Evolutionary conservation across 2,113 vertebrate genomes (phyloP), one percentile per base, ranked within the genome.

Genomic region (Sebastes fasciatus): DNA sequence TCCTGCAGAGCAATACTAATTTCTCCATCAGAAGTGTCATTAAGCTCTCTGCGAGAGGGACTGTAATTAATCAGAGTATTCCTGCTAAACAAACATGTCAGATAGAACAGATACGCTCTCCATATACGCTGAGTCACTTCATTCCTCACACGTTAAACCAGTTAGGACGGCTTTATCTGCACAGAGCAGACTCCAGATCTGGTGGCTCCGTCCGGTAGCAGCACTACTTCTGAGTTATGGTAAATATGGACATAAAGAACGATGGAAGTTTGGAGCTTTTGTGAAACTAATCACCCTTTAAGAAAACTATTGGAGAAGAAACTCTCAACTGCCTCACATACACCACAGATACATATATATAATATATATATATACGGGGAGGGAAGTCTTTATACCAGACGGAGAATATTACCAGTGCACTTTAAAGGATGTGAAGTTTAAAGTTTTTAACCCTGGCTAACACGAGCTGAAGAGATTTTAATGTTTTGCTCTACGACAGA

Each of bases 1-100:
- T 86, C 87, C 78, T 86, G 66, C 76, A 63, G 81, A 88, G 85
- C 83, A 85, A 85, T 74, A 67, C 85, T 65, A 77, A 85, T 90
- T 88, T 85, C 82, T 92, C 73, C 65, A 86, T 89, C 76, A 86
- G 68, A 85, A 61, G 85, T 76, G 73, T 79, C 79, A 86, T 88
- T 89, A 86, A 75, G 81, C 61, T 87, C 67, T 54, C 64, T 70
- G 82, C 67, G 55, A 77, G 81, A 84, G 70, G 49, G 67, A 51
- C 57, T 64, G 69, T 23, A 69, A 88, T 86, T 83, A 86, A 83
- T 90, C 79, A 66, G 64, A 19, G 71, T 78, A 75, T 79, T 78
- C 77, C 65, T 84, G 75, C 69, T 79, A 71, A 89, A 89, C 85
- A 90, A 89, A 89, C 58, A 78, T 79, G 73, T 83, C 76, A 81